Evolutionary conservation across 2,888 invertebrate genomes (phyloP), one percentile per base, ranked within the genome.

Genomic region (Andrena praecox): DNA sequence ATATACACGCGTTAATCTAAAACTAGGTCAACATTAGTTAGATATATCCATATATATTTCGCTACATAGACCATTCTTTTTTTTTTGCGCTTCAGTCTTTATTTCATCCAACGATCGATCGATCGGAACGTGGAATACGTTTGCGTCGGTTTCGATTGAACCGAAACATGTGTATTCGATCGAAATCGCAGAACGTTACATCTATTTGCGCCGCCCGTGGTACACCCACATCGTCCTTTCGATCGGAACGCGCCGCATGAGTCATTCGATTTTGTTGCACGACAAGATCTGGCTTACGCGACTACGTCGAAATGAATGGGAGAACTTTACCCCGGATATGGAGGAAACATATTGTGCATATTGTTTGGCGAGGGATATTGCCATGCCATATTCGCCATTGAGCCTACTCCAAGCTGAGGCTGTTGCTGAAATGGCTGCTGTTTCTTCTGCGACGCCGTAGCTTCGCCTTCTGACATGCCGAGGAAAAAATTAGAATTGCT

Each of bases 311-410:
- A 24, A 54, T 27, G 20, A 16, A 77, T 24, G 27, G 62, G 8
- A 8, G 3, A 27, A 7, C 82, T 85, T 90, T 89, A 94, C 94
- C 93, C 93, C 64, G 93, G 88, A 85, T 93, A 94, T 7, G 91
- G 90, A 50, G 91, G 89, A 84, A 94, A 94, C 66, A 93, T 89
- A 52, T 91, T 86, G 59, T 92, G 92, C 91, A 94, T 93, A 77
- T 93, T 93, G 83, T 91, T 92, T 76, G 92, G 92, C 56, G 93
- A 90, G 73, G 93, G 92, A 88, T 94, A 94, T 84, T 93, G 94
- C 93, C 93, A 94, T 79, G 93, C 91, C 93, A 93, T 94, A 70
- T 91, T 94, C 85, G 94, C 91, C 93, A 94, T 94, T 82, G 92
- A 87, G 87, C 86, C 87, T 60, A 89, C 48, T 64, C 87, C 89